Evolutionary conservation across 2,797 vertebrate species (phyloP).

Genomic region (Vespertilio murinus): DNA sequence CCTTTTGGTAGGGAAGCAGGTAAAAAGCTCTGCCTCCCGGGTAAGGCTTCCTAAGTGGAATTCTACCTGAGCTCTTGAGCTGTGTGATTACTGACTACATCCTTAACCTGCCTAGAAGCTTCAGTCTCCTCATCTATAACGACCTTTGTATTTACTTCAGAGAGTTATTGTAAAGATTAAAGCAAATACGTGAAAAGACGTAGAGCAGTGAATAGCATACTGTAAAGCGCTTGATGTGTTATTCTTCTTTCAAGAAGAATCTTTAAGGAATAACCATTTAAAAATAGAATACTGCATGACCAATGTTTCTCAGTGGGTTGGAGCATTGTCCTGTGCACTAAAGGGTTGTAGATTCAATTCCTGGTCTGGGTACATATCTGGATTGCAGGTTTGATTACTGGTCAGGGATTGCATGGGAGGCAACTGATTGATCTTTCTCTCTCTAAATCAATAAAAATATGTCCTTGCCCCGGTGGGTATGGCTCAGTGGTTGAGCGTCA

Average conservation of each 20-base stretch:
- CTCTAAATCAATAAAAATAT: too few relatives aligned
- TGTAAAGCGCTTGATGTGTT: not conserved
- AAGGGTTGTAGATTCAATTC: not conserved
- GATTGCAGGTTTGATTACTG: not conserved
- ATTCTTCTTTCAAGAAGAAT: conserved; percentile 16
- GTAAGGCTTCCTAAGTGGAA: not conserved
- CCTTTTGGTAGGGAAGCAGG: not conserved
- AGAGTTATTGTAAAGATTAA: not conserved
- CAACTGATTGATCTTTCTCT: too few relatives aligned
- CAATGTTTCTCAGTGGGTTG: not conserved
- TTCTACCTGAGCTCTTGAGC: not conserved
- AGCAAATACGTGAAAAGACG: not conserved
- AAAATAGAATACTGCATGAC: not conserved
- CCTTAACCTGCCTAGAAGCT: not conserved
- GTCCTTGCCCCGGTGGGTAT: too few relatives aligned
- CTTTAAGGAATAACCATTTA: not conserved
- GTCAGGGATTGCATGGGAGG: too few relatives aligned
- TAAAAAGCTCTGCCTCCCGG: not conserved
- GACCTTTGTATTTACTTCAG: not conserved
- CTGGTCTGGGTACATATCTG: not conserved
- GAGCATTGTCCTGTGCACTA: not conserved
- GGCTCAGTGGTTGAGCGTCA: too few relatives aligned
- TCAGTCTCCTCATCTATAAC: not conserved
- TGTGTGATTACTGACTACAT: not conserved
- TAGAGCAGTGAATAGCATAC: not conserved